phyloP scores from a whole-genome alignment of 2,113 vertebrate species.

The Felis catus region DNA sequence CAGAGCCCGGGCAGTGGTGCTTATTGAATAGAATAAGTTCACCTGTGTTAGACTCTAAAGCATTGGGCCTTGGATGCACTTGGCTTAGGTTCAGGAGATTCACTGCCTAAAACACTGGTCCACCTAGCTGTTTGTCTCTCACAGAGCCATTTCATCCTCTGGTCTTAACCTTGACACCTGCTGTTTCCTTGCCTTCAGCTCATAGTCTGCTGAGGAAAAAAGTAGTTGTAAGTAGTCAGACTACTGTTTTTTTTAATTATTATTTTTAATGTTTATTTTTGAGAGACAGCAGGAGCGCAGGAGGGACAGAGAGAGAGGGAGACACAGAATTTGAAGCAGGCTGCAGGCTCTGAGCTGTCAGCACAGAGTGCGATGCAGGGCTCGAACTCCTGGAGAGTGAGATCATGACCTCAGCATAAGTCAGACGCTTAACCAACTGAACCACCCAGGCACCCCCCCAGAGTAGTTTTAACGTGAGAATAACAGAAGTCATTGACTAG shows the following conservation, averaged over 20 bases:
- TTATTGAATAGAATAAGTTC: not conserved
- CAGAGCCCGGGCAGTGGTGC: not conserved
- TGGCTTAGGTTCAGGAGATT: not conserved
- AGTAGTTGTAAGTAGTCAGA: not conserved
- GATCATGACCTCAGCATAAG: too few relatives aligned
- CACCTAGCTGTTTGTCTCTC: not conserved
- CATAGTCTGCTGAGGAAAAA: not conserved
- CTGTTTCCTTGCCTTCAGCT: not conserved
- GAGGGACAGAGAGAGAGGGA: too few relatives aligned
- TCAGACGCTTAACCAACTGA: too few relatives aligned
- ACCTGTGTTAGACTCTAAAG: not conserved
- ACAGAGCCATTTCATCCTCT: not conserved
- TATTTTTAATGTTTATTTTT: too few relatives aligned
- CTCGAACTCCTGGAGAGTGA: too few relatives aligned
- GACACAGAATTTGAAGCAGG: too few relatives aligned
- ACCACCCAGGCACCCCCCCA: not conserved
- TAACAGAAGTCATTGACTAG: not conserved
- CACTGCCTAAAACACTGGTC: not conserved
- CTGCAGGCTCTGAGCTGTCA: too few relatives aligned
- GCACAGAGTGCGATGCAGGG: too few relatives aligned
- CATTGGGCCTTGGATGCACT: not conserved
- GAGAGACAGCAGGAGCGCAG: too few relatives aligned
- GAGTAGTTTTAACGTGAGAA: not conserved
- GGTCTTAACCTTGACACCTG: not conserved
- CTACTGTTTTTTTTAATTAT: not conserved